phyloP scores from a whole-genome alignment of 2,113 vertebrate species.

The Hippocampus abdominalis region DNA sequence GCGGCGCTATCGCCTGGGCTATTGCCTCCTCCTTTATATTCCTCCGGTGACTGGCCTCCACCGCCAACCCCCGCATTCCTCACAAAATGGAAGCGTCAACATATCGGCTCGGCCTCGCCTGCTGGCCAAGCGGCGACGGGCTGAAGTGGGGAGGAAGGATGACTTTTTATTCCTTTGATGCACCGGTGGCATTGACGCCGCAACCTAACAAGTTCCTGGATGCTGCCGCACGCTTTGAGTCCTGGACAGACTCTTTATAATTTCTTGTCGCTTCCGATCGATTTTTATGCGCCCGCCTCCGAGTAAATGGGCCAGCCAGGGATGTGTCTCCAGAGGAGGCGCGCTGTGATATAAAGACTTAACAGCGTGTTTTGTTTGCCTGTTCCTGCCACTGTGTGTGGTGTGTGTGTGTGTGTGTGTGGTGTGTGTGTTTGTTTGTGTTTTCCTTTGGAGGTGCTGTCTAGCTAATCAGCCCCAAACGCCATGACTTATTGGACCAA shows the following conservation, averaged over 20 bases:
- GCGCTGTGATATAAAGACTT: not conserved
- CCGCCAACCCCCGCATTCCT: constrained; percentile 41
- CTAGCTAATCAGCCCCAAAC: not conserved
- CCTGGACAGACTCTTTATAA: constrained; percentile 31
- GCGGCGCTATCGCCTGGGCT: constrained; percentile 67
- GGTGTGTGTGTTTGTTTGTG: not conserved
- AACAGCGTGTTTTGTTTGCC: not conserved
- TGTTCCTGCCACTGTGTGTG: not conserved
- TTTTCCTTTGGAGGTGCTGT: not conserved
- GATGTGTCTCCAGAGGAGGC: constrained; percentile 9
- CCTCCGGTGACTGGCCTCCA: constrained; percentile 63
- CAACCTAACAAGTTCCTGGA: constrained; percentile 36
- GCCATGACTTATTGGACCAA: not conserved
- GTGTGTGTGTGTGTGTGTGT: not conserved
- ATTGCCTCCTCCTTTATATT: constrained; percentile 70
- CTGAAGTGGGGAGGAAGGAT: constrained; percentile 39
- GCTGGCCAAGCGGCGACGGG: constrained; percentile 24
- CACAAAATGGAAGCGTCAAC: constrained; percentile 50
- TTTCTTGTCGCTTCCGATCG: constrained; percentile 43
- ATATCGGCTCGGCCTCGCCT: constrained; percentile 40
- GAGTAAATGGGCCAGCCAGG: constrained; percentile 31
- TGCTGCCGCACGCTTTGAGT: constrained; percentile 7
- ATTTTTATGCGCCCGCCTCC: constrained; percentile 19
- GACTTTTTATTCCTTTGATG: constrained; percentile 60
- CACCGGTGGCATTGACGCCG: constrained; percentile 27